A percentile compares a stretch with the other conserved stretches of the same genome.
Conservation (phyloP, 2,888 invertebrate species). For the Diaphora mendica region DNA sequence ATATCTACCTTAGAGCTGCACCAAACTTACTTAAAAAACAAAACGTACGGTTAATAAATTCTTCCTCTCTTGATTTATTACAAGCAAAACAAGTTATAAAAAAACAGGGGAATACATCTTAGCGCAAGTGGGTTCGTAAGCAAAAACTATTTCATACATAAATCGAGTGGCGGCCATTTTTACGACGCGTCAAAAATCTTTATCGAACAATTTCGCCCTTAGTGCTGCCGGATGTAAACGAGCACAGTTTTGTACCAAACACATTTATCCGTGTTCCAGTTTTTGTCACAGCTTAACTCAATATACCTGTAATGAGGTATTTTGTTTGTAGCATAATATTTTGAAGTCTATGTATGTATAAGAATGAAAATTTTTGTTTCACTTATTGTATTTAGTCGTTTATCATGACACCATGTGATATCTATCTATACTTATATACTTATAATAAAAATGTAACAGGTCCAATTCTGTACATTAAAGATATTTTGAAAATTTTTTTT, state of each 20-base stretch:
- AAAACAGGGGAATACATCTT: constrained; percentile 38
- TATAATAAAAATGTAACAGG: no score
- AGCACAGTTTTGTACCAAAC: constrained; percentile 39
- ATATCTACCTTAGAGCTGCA: not conserved
- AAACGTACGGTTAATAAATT: not conserved
- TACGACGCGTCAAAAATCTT: constrained; percentile 48
- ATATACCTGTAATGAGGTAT: constrained; percentile 1
- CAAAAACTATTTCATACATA: constrained; percentile 45
- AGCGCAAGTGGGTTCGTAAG: constrained; percentile 19
- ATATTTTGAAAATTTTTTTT: no score
- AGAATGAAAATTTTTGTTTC: not conserved
- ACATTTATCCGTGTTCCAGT: constrained; percentile 33
- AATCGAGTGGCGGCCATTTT: constrained; percentile 39
- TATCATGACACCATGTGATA: not conserved
- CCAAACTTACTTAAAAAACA: not conserved
- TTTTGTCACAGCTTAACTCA: constrained; percentile 21
- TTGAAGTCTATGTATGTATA: not conserved
- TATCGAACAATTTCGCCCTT: constrained; percentile 46
- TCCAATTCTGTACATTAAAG: no score
- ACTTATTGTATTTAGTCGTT: not conserved
- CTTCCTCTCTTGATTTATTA: constrained; percentile 15
- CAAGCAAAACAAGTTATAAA: constrained; percentile 26
- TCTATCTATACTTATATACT: no score
- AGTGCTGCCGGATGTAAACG: constrained; percentile 38
- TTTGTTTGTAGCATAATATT: not conserved